Conservation (phyloP, 2,113 vertebrate species). For the Lonchura striata region DNA sequence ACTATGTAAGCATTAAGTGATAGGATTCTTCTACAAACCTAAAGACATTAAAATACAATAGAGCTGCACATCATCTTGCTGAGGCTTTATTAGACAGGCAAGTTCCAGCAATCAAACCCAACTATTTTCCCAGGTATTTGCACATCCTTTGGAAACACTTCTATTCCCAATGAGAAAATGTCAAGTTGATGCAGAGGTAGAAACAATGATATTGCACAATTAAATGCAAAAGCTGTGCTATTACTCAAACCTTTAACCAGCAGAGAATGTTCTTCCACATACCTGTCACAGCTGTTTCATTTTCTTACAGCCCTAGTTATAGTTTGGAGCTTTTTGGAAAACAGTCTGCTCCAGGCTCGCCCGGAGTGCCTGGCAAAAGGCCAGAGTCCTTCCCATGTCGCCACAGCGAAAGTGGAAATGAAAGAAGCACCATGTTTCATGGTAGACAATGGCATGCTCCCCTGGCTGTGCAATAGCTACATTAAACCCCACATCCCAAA, state of each 20-base stretch:
- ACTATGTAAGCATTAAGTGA: conserved; percentile 30
- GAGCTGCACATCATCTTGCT: background rate
- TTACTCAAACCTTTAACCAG: background rate
- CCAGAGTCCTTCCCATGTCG: background rate
- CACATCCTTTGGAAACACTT: background rate
- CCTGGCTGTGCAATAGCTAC: background rate
- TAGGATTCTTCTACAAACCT: conserved; percentile 31
- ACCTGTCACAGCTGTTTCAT: background rate
- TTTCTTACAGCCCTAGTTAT: background rate
- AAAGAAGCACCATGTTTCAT: fast-evolving
- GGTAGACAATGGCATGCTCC: background rate
- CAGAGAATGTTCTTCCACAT: background rate
- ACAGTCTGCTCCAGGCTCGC: background rate
- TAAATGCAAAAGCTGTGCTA: background rate
- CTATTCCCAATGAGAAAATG: background rate
- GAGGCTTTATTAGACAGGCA: background rate
- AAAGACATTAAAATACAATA: background rate
- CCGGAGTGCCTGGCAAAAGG: background rate
- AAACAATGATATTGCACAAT: background rate
- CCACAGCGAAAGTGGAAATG: background rate
- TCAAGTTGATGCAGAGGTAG: background rate
- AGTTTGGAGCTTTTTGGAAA: background rate
- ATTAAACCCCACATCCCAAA: background rate
- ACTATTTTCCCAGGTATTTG: background rate
- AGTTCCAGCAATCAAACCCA: background rate